phyloP scores from a whole-genome alignment of 2,888 invertebrate species.

The Cosmorhoe ocellata region DNA sequence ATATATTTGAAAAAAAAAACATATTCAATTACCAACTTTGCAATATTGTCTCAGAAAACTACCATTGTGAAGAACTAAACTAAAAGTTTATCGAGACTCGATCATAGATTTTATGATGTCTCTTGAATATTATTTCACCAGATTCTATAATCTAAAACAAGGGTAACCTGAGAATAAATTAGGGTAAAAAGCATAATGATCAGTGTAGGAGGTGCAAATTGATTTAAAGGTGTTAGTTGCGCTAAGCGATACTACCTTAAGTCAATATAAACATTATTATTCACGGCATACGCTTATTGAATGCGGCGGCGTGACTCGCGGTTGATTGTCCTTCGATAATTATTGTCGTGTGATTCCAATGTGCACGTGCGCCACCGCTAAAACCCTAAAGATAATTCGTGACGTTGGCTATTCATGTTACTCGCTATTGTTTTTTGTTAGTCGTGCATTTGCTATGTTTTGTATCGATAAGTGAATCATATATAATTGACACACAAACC shows the following conservation, averaged over 20 bases:
- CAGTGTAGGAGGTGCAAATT: conserved; percentile 26
- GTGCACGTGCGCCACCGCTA: conserved; percentile 66
- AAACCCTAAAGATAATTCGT: conserved; percentile 67
- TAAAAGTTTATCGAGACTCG: too few relatives aligned
- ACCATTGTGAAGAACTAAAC: too few relatives aligned
- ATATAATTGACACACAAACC: too few relatives aligned
- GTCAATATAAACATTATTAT: conserved; percentile 62
- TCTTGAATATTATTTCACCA: too few relatives aligned
- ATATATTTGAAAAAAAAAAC: too few relatives aligned
- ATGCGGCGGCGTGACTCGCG: conserved; percentile 66
- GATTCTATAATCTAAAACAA: too few relatives aligned
- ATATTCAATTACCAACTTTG: too few relatives aligned
- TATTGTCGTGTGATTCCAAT: conserved; percentile 64
- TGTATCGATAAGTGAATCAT: background rate
- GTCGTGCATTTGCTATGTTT: background rate
- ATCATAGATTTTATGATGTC: too few relatives aligned
- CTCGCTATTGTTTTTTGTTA: conserved; percentile 15
- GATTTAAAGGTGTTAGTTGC: too few relatives aligned
- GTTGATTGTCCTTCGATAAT: conserved; percentile 67
- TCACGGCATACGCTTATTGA: conserved; percentile 60
- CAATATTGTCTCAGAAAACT: too few relatives aligned
- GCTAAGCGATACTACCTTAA: too few relatives aligned
- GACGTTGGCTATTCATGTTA: conserved; percentile 51
- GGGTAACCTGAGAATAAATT: background rate
- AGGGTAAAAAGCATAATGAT: conserved; percentile 15